Percentiles rank a stretch among this genome's conserved stretches.
Conservation (phyloP, 2,113 vertebrate genomes). For the Oxyura jamaicensis region DNA sequence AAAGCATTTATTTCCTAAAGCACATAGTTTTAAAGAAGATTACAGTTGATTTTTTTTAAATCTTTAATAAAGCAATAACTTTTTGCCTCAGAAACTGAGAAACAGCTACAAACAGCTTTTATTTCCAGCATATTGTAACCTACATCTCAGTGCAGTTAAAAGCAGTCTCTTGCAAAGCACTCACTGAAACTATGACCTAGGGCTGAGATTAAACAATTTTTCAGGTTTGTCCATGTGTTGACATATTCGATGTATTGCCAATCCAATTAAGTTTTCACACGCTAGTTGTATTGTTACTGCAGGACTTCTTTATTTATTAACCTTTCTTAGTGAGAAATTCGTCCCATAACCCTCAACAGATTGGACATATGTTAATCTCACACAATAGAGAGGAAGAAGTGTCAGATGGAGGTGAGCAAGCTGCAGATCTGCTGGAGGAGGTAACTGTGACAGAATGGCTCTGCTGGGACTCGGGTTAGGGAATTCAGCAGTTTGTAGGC, state of each 20-base stretch:
- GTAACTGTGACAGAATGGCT: background rate
- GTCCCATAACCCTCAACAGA: slow-evolving; percentile 5
- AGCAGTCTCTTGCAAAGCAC: background rate
- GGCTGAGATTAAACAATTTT: slow-evolving; percentile 20
- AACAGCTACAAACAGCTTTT: slow-evolving; percentile 8
- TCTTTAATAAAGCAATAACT: background rate
- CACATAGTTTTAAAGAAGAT: background rate
- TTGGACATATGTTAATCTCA: slow-evolving; percentile 15
- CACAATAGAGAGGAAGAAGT: background rate
- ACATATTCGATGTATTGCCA: slow-evolving; percentile 33
- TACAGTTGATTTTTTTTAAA: background rate
- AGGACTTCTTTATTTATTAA: slow-evolving; percentile 56
- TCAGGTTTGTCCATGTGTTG: slow-evolving; percentile 18
- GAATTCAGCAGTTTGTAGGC: background rate
- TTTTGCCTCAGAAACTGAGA: background rate
- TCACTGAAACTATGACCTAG: slow-evolving; percentile 21
- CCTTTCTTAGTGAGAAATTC: slow-evolving; percentile 32
- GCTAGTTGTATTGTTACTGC: slow-evolving; percentile 35
- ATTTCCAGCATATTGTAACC: slow-evolving; percentile 3
- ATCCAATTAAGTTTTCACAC: slow-evolving; percentile 67
- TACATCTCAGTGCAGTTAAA: background rate
- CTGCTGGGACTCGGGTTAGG: background rate
- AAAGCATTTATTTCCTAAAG: background rate
- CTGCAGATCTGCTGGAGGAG: background rate
- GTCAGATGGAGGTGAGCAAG: background rate